A percentile compares a stretch with the other conserved stretches of the same genome.
Conservation (phyloP, 2,797 vertebrate genomes). For the Myripristis jacobus region DNA sequence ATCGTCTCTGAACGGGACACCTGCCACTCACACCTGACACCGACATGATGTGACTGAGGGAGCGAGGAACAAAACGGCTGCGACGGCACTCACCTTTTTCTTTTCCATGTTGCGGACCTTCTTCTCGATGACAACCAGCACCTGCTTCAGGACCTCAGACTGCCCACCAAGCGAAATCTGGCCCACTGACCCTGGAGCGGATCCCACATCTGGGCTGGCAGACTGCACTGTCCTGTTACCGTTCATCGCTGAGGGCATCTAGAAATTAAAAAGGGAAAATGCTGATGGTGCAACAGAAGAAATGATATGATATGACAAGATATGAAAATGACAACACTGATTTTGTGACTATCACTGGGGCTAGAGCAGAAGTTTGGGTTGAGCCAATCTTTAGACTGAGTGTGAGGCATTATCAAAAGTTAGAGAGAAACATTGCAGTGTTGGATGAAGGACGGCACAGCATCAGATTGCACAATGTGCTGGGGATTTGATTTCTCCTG, state of each 20-base stretch:
- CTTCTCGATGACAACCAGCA: conserved; percentile 94
- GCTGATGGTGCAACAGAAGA: background rate
- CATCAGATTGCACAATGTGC: background rate
- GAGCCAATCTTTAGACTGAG: background rate
- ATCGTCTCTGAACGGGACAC: background rate
- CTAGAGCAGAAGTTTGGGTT: background rate
- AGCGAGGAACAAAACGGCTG: conserved; percentile 1
- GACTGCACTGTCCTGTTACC: conserved; percentile 88
- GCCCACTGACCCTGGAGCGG: conserved; percentile 83
- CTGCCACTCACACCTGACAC: background rate
- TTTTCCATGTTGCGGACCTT: conserved; percentile 97
- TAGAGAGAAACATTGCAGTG: background rate
- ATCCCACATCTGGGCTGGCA: conserved; percentile 87
- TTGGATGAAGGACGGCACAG: background rate
- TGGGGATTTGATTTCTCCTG: background rate
- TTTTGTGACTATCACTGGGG: background rate
- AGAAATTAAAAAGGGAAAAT: conserved; percentile 14
- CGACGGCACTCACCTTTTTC: conserved; percentile 88
- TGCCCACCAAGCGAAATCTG: conserved; percentile 74
- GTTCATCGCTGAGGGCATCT: conserved; percentile 98
- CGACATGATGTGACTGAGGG: background rate
- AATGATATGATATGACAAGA: background rate
- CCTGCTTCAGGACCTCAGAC: conserved; percentile 96
- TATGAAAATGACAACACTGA: background rate
- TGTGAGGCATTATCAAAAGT: background rate